phyloP scores from a whole-genome alignment of 2,888 invertebrate species.

The Eudasyphora cyanicolor region DNA sequence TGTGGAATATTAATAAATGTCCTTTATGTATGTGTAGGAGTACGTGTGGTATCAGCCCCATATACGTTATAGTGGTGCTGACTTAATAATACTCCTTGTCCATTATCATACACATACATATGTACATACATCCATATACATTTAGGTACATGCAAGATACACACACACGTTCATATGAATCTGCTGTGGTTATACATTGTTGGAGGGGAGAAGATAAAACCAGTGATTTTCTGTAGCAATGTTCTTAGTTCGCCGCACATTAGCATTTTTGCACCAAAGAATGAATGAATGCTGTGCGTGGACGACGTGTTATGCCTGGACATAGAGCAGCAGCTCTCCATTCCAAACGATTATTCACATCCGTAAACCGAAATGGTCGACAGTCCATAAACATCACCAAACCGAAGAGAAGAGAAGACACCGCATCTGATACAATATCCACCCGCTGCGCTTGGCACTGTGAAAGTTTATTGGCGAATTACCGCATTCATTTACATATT shows the following conservation, averaged over 20 bases:
- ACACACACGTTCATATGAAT: not conserved
- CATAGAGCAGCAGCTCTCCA: not conserved
- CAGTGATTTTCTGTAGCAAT: slow-evolving; percentile 44
- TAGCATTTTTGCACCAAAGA: slow-evolving; percentile 18
- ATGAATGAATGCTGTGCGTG: not conserved
- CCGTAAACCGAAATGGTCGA: slow-evolving; percentile 8
- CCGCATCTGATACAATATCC: not conserved
- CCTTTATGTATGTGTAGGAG: not conserved
- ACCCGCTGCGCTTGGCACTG: not conserved
- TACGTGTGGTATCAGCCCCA: not conserved
- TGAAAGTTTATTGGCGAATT: not conserved
- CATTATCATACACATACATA: slow-evolving; percentile 20
- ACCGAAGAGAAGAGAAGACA: slow-evolving; percentile 3
- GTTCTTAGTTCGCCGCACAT: slow-evolving; percentile 45
- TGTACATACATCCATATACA: not conserved
- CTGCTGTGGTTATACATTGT: not conserved
- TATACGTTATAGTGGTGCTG: not conserved
- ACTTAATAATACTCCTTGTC: slow-evolving; percentile 12
- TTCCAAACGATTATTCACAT: slow-evolving; percentile 2
- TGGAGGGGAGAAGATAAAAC: slow-evolving; percentile 8
- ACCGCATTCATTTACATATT: too few relatives aligned
- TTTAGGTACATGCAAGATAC: too few relatives aligned
- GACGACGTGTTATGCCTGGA: not conserved
- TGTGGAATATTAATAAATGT: slow-evolving; percentile 30
- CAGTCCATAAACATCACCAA: slow-evolving; percentile 30